phyloP scores from a whole-genome alignment of 2,797 vertebrate genomes.

The Dendrocincla fuliginosa region DNA sequence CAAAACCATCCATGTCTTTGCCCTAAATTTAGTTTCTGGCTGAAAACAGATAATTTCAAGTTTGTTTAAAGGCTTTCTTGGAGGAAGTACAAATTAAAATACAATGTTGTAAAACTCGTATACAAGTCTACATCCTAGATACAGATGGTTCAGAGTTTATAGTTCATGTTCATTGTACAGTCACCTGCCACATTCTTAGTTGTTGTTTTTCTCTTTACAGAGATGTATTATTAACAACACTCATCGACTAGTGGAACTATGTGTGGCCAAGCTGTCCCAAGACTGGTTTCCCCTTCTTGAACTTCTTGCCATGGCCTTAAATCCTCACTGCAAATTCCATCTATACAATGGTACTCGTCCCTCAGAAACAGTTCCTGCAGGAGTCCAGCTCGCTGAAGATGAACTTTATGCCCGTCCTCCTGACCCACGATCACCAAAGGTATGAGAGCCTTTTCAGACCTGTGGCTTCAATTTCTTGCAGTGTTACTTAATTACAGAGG shows the following conservation, averaged over 20 bases:
- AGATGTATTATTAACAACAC: slow-evolving; percentile 99
- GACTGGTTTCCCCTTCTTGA: slow-evolving; percentile 99
- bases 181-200: background rate
- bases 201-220: slow-evolving; percentile 70
- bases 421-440: slow-evolving; percentile 98
- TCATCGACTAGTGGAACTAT: slow-evolving; percentile 97
- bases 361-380: slow-evolving; percentile 96
- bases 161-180: background rate
- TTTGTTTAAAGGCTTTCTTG: background rate
- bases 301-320: slow-evolving; percentile 99
- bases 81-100: background rate
- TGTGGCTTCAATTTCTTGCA: background rate
- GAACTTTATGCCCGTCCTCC: slow-evolving; percentile 97
- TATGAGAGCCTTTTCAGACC: slow-evolving; percentile 61
- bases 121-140: background rate
- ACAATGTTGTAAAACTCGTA: background rate
- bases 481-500: background rate
- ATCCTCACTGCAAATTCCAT: slow-evolving; percentile 99
- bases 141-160: background rate
- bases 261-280: slow-evolving; percentile 99
- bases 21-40: background rate
- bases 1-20: background rate
- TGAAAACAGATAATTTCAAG: background rate
- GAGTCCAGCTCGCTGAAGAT: slow-evolving; percentile 94
- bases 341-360: slow-evolving; percentile 99